Conservation (phyloP, 2,797 vertebrate genomes). For the Dermochelys coriacea region DNA sequence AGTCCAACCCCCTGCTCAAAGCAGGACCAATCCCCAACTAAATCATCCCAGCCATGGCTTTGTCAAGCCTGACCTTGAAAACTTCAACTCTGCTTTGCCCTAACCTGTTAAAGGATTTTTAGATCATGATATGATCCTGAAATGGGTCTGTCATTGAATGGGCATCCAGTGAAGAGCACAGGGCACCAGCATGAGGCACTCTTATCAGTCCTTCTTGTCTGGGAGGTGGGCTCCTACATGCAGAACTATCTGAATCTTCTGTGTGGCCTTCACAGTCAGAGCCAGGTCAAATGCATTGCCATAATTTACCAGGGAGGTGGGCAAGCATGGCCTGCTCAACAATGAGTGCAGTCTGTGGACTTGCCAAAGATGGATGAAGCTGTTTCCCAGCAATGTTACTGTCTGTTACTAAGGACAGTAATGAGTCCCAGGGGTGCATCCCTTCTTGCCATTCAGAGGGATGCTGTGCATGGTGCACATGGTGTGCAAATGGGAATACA, state of each 20-base stretch:
- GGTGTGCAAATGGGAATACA: neutral
- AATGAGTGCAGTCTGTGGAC: neutral
- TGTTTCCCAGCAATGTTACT: neutral
- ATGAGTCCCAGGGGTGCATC: neutral
- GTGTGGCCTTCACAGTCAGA: neutral
- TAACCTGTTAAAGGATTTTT: neutral
- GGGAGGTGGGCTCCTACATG: neutral
- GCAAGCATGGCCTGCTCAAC: neutral
- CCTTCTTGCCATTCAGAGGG: neutral
- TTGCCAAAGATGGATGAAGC: neutral
- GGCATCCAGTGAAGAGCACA: neutral
- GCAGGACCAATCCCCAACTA: too few relatives aligned
- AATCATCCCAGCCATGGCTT: too few relatives aligned
- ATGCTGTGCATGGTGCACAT: neutral
- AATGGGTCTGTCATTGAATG: neutral
- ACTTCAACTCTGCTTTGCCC: neutral
- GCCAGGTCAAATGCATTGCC: neutral
- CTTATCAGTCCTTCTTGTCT: neutral
- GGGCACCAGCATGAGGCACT: neutral
- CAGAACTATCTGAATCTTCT: neutral
- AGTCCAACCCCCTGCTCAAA: too few relatives aligned
- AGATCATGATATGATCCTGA: neutral
- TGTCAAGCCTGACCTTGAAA: too few relatives aligned
- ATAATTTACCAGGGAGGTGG: neutral
- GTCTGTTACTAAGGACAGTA: neutral